These are phyloP conservation scores for Passer domesticus DNA, from an alignment of 2,113 vertebrate genomes.

Conservation along the genomic window DNA sequence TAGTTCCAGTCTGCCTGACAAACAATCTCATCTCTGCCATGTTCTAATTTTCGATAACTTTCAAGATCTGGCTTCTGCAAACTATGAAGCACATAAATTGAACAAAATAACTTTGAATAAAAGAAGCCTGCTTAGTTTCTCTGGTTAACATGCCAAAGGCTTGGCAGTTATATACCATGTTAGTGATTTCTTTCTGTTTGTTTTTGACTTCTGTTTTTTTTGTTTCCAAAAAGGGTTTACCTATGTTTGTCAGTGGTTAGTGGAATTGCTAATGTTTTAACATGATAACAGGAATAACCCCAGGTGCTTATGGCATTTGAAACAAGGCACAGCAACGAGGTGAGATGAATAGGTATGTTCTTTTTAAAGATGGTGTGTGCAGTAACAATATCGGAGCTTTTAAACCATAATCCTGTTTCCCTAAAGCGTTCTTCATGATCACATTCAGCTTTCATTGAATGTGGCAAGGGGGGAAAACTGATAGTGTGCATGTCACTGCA, in stretches of 20 bases:
- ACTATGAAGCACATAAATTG: neutral
- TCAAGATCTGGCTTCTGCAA: slow-evolving; percentile 3
- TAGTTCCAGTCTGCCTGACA: slow-evolving; percentile 37
- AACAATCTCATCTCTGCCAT: slow-evolving; percentile 26
- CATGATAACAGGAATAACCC: neutral
- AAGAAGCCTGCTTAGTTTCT: neutral
- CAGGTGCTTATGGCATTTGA: neutral
- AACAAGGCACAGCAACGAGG: neutral
- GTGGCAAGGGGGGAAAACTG: slow-evolving; percentile 18
- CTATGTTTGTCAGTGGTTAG: neutral
- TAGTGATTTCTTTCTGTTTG: neutral
- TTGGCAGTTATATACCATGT: neutral
- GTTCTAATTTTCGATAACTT: slow-evolving; percentile 32
- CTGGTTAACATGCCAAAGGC: neutral
- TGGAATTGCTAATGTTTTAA: neutral
- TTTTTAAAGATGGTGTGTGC: neutral
- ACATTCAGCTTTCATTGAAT: slow-evolving; percentile 21
- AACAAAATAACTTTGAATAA: neutral
- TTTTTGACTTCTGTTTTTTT: neutral
- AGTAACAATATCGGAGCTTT: neutral
- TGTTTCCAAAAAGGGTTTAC: neutral
- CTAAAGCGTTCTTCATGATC: neutral
- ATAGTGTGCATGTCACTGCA: neutral
- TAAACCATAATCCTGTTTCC: neutral
- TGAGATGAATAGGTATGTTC: neutral